phyloP scores from a whole-genome alignment of 2,113 vertebrate genomes.

The Pachypanchax playfairii region DNA sequence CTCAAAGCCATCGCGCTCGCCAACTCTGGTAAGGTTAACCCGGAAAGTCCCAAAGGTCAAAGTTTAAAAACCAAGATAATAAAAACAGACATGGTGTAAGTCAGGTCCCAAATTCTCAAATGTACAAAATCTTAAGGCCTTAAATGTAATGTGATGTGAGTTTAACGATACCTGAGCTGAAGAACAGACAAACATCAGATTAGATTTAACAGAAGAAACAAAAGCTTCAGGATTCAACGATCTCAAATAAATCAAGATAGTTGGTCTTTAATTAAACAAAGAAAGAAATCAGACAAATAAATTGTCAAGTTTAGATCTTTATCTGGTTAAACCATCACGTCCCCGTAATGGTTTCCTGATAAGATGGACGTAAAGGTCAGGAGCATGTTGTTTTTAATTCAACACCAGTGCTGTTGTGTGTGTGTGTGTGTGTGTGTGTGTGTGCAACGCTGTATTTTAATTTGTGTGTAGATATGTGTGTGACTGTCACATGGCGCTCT shows the following conservation, averaged over 20 bases:
- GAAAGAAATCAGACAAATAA: constrained; percentile 58
- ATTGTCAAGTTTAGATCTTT: constrained; percentile 43
- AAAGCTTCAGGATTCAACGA: too few species aligned
- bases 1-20: constrained; percentile 93
- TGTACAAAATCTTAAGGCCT: background rate
- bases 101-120: background rate
- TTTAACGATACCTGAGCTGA: too few species aligned
- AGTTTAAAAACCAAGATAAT: too few species aligned
- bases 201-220: too few species aligned
- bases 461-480: constrained; percentile 27
- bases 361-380: constrained; percentile 70
- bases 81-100: too few species aligned
- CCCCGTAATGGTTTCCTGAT: constrained; percentile 59
- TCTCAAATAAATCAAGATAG: constrained; percentile 45
- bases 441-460: constrained; percentile 21
- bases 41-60: background rate
- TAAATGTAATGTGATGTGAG: too few species aligned
- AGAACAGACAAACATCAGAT: too few species aligned
- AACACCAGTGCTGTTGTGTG: constrained; percentile 36
- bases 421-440: constrained; percentile 19
- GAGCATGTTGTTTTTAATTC: constrained; percentile 61
- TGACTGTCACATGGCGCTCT: constrained; percentile 66
- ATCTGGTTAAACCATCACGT: constrained; percentile 56
- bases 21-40: constrained; percentile 83
- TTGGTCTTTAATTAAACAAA: constrained; percentile 68